Percentiles rank a stretch among this genome's conserved stretches.
These are phyloP conservation scores for Eupithecia abbreviata DNA, from an alignment of 2,888 invertebrate genomes.

Conservation along the genomic window DNA sequence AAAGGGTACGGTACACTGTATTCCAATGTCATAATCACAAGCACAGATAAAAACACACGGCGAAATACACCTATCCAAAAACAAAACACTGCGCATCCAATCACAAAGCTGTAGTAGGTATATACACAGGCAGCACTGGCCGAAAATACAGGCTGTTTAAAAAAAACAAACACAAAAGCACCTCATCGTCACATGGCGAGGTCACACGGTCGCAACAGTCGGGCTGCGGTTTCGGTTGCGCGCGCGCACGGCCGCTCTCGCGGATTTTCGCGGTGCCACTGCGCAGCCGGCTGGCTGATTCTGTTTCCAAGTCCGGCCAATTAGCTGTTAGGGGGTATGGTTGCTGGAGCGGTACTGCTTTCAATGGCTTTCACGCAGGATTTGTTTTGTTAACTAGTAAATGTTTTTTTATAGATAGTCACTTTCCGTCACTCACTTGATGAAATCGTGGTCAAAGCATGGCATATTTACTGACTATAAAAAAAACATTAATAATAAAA, in stretches of 20 bases:
- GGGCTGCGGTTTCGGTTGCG: constrained; percentile 70
- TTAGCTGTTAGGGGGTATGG: constrained; percentile 55
- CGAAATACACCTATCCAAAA: neutral
- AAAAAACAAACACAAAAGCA: constrained; percentile 73
- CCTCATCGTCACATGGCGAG: constrained; percentile 55
- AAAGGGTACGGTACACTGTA: constrained; percentile 37
- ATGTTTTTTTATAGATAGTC: neutral
- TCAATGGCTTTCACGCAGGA: neutral
- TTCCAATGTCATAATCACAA: constrained; percentile 3
- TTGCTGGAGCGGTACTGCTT: constrained; percentile 21
- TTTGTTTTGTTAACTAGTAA: neutral
- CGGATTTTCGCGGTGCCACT: constrained; percentile 74
- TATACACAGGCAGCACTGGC: neutral
- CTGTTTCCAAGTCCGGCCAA: constrained; percentile 49
- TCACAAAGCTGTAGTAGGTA: neutral
- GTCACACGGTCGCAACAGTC: constrained; percentile 61
- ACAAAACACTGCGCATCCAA: constrained; percentile 4
- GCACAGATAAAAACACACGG: neutral
- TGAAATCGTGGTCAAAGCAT: neutral
- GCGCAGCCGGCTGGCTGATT: constrained; percentile 55
- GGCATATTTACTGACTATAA: too few relatives aligned
- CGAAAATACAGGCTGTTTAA: constrained; percentile 28
- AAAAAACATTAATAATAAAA: too few relatives aligned
- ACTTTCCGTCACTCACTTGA: too few relatives aligned
- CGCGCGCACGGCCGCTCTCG: constrained; percentile 71